These are phyloP conservation scores for Aradus depressus DNA, from an alignment of 2,888 invertebrate genomes.

Conservation along the genomic window DNA sequence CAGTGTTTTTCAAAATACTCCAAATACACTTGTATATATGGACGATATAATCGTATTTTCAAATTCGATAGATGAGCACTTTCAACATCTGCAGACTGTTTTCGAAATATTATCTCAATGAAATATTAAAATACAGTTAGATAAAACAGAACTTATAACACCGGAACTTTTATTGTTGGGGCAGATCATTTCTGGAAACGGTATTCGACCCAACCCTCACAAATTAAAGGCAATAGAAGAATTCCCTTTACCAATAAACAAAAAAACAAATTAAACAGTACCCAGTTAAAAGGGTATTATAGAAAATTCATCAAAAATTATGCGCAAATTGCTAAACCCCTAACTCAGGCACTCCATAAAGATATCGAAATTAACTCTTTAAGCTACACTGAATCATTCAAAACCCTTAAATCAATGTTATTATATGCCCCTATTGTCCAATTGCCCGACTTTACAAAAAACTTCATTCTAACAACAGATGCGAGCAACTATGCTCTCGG, in stretches of 20 bases:
- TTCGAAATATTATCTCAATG: constrained; percentile 4
- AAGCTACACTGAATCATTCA: constrained; percentile 12
- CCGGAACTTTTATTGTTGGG: constrained; percentile 11
- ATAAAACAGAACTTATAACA: constrained; percentile 21
- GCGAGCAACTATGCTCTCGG: constrained; percentile 33
- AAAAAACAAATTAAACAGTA: constrained; percentile 25
- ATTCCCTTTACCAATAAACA: constrained; percentile 12
- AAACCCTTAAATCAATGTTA: no score
- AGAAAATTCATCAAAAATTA: constrained; percentile 29
- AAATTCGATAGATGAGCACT: constrained; percentile 6
- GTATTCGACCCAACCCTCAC: constrained; percentile 13
- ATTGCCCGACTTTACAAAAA: constrained; percentile 26
- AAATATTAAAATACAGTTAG: constrained; percentile 18
- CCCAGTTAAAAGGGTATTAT: constrained; percentile 32
- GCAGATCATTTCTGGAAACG: constrained; percentile 7
- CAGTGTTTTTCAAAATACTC: not conserved
- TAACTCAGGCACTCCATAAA: constrained; percentile 25
- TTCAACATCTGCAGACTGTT: constrained; percentile 4
- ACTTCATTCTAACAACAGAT: constrained; percentile 29
- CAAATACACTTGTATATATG: constrained; percentile 20
- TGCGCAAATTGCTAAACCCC: constrained; percentile 4
- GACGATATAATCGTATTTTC: constrained; percentile 22
- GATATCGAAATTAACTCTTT: constrained; percentile 21
- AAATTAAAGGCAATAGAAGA: constrained; percentile 15
- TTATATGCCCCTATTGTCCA: constrained; percentile 19